phyloP scores from a whole-genome alignment of 2,797 vertebrate genomes.

The Neomorphus geoffroyi region DNA sequence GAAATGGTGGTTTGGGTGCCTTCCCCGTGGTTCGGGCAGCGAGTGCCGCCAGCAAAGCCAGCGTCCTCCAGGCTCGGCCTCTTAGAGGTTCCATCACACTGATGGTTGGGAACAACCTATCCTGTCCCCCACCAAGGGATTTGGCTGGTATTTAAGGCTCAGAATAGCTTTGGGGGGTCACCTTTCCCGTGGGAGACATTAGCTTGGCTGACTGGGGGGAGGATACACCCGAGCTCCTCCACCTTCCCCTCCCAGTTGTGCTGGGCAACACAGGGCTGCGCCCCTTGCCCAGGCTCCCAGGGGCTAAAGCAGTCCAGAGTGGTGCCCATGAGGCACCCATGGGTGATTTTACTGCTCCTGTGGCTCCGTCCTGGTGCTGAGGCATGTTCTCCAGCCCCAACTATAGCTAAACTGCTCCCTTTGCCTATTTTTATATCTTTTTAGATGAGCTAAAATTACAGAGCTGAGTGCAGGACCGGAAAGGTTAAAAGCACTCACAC shows the following conservation, averaged over 20 bases:
- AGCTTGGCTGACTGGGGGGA: neutral
- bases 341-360: neutral
- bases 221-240: neutral
- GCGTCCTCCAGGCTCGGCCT: neutral
- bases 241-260: neutral
- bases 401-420: neutral
- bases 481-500: neutral
- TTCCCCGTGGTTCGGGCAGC: rapidly evolving
- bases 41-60: neutral
- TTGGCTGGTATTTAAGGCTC: neutral
- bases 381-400: rapidly evolving
- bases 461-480: neutral
- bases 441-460: conserved; percentile 22
- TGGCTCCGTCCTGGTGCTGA: neutral
- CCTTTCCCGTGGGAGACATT: neutral
- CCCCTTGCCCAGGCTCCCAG: rapidly evolving
- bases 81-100: rapidly evolving
- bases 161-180: neutral
- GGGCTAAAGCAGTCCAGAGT: neutral
- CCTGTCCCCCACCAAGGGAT: neutral
- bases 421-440: neutral
- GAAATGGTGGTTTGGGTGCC: neutral
- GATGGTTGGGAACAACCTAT: neutral
- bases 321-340: neutral
- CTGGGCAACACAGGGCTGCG: rapidly evolving